Base-by-base conservation (phyloP, 2,888 invertebrate species). In the Spilarctia lutea region DNA sequence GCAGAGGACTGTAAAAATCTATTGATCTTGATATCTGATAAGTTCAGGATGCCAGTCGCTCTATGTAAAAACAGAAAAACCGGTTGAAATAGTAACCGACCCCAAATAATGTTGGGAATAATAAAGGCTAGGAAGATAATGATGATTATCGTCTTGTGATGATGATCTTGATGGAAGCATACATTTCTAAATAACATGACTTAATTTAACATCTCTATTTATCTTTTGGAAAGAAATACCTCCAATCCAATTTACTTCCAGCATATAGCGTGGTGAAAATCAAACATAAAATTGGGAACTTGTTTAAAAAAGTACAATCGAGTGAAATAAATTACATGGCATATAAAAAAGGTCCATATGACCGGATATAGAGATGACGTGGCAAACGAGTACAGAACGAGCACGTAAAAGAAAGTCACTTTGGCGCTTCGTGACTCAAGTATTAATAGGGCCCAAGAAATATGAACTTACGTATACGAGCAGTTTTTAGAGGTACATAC, bases 361-460 rank as follows among this genome's bases (percentile, higher is more conserved):
- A 63, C 30, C 35, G 68, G 63, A 75, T 76, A 76, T 71, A 73
- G 71, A 73, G 63, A 71, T 76, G 70, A 73, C 71, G 73, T 70
- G 71, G 73, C 76, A 76, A 76, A 76, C 73, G 73, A 71, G 73
- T 71, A 73, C 65, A 73, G 76, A 76, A 75, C 70, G 73, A 71
- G 76, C 76, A 76, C 66, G 75, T 75, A 75, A 56, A 75, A 75
- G 72, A 73, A 69, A 70, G 72, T 65, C 72, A 72, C 75, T 75
- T 77, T 79, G n/a, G 48, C 66, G 69, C 74, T 73, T 60, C 75
- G 79, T 79, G 79, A 77, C 72, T 73, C 60, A 69, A 71, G 67
- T 79, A 77, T 73, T 71, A 78, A 79, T 78, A 72, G 72, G 71
- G 48, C 33, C 60, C 48, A 75, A 75, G 75, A 75, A 73, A 76